A percentile compares a stretch with the other conserved stretches of the same genome.
Evolutionary conservation across 2,113 vertebrate genomes (phyloP).

Genomic region (Tenrec ecaudatus): DNA sequence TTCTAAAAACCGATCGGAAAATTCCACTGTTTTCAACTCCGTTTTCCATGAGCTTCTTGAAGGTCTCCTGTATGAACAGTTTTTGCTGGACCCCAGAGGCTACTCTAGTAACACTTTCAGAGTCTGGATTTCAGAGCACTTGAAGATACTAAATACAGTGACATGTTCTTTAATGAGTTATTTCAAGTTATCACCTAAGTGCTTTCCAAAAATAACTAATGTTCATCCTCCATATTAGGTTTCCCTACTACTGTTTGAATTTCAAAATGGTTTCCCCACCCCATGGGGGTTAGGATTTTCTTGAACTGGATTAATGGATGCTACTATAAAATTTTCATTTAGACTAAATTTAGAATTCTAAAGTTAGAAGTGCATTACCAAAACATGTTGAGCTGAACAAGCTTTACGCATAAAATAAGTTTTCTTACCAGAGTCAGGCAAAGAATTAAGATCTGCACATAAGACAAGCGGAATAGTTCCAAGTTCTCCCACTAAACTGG

Average conservation of each 20-base stretch:
- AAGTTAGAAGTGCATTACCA: not conserved
- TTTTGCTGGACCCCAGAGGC: not conserved
- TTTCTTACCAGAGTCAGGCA: slow-evolving; percentile 96
- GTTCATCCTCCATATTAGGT: not conserved
- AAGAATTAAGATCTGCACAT: slow-evolving; percentile 98
- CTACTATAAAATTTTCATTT: slow-evolving; percentile 56
- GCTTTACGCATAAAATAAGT: slow-evolving; percentile 1
- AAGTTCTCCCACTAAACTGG: slow-evolving; percentile 93
- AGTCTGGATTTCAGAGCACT: slow-evolving; percentile 8
- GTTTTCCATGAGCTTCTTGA: no score
- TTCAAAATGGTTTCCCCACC: not conserved
- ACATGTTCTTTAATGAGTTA: not conserved
- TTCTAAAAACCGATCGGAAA: no score
- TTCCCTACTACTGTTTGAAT: not conserved
- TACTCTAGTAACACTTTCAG: slow-evolving; percentile 19
- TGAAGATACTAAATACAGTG: not conserved
- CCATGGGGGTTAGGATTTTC: not conserved
- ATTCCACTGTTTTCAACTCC: no score
- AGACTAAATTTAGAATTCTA: slow-evolving; percentile 31
- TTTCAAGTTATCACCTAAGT: not conserved
- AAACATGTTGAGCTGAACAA: not conserved
- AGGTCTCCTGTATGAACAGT: not conserved
- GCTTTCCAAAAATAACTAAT: slow-evolving; percentile 21
- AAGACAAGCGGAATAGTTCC: slow-evolving; percentile 97
- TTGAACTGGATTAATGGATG: not conserved